Evolutionary conservation across 1,140 invertebrate species (phyloP).

Genomic region (Aphelenchoides avenae): DNA sequence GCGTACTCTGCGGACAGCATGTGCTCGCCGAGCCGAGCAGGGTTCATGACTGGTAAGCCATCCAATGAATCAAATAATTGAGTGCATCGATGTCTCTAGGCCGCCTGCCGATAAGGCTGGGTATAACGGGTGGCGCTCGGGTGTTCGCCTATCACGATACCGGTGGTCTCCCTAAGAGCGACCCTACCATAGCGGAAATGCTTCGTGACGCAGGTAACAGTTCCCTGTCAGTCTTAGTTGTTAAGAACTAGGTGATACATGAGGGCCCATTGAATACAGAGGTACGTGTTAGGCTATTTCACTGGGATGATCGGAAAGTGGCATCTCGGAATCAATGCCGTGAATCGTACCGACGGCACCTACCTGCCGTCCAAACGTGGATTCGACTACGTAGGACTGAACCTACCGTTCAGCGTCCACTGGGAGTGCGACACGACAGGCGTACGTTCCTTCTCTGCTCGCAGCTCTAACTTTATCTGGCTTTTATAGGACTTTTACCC

Average conservation of each 20-base stretch:
- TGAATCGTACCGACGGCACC: constrained; percentile 51
- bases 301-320: constrained; percentile 54
- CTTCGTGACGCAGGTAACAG: constrained; percentile 27
- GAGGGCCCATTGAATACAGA: constrained; percentile 8
- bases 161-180: constrained; percentile 42
- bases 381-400: constrained; percentile 33
- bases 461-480: too few relatives aligned
- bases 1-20: constrained; percentile 57
- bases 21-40: constrained; percentile 54
- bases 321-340: constrained; percentile 58
- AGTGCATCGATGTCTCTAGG: too few relatives aligned
- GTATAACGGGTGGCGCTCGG: constrained; percentile 37
- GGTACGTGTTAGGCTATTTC: constrained; percentile 25
- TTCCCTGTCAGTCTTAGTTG: too few relatives aligned
- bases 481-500: constrained; percentile 22
- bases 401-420: constrained; percentile 50
- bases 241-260: background rate
- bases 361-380: constrained; percentile 24
- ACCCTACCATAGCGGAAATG: constrained; percentile 50
- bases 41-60: constrained; percentile 52
- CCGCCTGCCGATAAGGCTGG: constrained; percentile 45
- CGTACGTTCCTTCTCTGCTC: too few relatives aligned
- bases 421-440: constrained; percentile 56
- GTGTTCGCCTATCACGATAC: constrained; percentile 37
- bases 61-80: too few relatives aligned